These are phyloP conservation scores for Meganola albula DNA, from an alignment of 2,888 invertebrate genomes.

Conservation along the genomic window DNA sequence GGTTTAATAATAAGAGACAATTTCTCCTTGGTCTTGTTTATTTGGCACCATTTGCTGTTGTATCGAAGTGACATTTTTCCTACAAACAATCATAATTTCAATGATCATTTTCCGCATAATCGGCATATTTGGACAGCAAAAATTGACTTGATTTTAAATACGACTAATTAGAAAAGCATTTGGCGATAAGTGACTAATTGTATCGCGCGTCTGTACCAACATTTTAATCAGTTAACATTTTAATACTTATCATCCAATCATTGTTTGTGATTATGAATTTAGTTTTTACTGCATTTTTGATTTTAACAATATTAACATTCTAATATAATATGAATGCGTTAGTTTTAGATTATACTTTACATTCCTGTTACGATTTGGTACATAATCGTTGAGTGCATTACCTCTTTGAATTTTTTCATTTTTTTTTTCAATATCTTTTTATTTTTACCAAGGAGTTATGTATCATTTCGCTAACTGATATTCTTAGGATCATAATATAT, in stretches of 20 bases:
- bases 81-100: conserved; percentile 22
- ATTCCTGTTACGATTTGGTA: conserved; percentile 52
- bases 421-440: conserved; percentile 9
- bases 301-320: conserved; percentile 75
- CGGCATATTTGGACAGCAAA: conserved; percentile 47
- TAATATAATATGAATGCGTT: conserved; percentile 61
- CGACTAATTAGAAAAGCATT: conserved; percentile 42
- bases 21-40: no score
- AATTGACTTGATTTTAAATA: conserved; percentile 65
- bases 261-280: conserved; percentile 57
- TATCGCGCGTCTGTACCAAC: conserved; percentile 31
- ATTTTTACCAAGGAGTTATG: conserved; percentile 52
- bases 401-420: conserved; percentile 5
- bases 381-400: conserved; percentile 48
- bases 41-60: no score
- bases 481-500: conserved; percentile 34
- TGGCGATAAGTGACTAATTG: conserved; percentile 30
- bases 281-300: conserved; percentile 63
- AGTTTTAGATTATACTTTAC: conserved; percentile 40
- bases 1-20: no score
- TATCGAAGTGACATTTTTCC: conserved; percentile 29
- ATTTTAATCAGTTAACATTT: conserved; percentile 73
- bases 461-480: conserved; percentile 50
- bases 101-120: conserved; percentile 35
- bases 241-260: conserved; percentile 41